Evolutionary conservation across 23 tunicate species (phyloP).

Genomic region (Halocynthia aurantium): DNA sequence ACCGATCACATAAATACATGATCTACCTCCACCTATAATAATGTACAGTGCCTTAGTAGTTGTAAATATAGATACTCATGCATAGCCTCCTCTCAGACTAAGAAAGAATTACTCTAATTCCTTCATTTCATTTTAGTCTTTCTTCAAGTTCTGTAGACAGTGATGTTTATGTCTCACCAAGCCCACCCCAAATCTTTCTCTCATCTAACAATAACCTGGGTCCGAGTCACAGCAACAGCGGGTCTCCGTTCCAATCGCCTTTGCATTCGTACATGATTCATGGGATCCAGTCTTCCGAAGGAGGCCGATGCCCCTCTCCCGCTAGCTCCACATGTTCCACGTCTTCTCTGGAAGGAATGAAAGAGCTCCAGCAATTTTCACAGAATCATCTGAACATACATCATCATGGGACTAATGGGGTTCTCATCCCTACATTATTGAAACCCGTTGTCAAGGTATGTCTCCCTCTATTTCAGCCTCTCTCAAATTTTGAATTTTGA

Average conservation of each 20-base stretch:
- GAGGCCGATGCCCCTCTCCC: constrained; percentile 52
- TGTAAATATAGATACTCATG: neutral
- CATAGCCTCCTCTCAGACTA: neutral
- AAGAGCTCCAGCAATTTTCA: constrained; percentile 41
- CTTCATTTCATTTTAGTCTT: constrained; percentile 16
- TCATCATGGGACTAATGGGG: neutral
- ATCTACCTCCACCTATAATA: too few species aligned
- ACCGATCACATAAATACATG: too few species aligned
- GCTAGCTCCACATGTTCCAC: constrained; percentile 86
- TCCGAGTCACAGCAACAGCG: constrained; percentile 2
- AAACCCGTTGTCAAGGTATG: constrained; percentile 20
- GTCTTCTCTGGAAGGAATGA: constrained; percentile 80
- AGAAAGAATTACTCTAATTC: neutral
- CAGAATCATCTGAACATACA: constrained; percentile 3
- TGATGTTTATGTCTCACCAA: constrained; percentile 53
- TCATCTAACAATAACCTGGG: constrained; percentile 1
- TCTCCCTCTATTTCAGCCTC: neutral
- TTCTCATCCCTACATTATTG: neutral
- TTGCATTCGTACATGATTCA: constrained; percentile 9
- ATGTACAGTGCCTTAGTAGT: too few species aligned
- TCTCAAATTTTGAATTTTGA: too few species aligned
- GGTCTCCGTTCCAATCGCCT: constrained; percentile 25
- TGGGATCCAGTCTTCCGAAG: constrained; percentile 5
- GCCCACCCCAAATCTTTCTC: constrained; percentile 43
- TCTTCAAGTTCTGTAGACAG: constrained; percentile 84